Conservation (phyloP, 1,140 invertebrate species). For the Lordiphosa collinella region DNA sequence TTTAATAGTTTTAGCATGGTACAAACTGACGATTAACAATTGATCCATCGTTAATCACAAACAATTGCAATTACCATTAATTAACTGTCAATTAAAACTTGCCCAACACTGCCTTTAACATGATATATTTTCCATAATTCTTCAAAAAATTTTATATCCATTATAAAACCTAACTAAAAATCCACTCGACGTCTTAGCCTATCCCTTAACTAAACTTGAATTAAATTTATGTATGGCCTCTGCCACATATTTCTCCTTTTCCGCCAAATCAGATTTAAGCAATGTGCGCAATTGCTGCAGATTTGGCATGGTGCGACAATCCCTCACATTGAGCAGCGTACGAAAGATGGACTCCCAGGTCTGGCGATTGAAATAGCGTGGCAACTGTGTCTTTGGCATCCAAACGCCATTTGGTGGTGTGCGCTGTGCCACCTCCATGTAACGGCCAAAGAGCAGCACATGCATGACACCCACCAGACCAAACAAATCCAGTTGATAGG, state of each 20-base stretch:
- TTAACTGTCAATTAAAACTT: too few species aligned
- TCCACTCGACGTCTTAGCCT: too few species aligned
- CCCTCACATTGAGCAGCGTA: slow-evolving; percentile 85
- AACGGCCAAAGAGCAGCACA: slow-evolving; percentile 91
- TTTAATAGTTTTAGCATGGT: too few species aligned
- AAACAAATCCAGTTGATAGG: slow-evolving; percentile 94
- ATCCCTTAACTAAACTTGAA: not conserved
- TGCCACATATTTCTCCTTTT: slow-evolving; percentile 79
- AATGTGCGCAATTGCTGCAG: slow-evolving; percentile 83
- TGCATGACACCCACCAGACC: slow-evolving; percentile 92
- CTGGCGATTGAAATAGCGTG: slow-evolving; percentile 83
- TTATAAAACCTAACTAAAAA: too few species aligned
- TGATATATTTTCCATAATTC: too few species aligned
- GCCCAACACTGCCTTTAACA: too few species aligned
- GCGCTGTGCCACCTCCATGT: slow-evolving; percentile 89
- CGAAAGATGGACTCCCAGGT: slow-evolving; percentile 85
- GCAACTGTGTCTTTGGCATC: slow-evolving; percentile 68
- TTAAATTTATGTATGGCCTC: slow-evolving; percentile 56
- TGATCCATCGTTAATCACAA: too few species aligned
- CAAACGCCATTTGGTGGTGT: slow-evolving; percentile 34
- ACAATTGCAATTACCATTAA: too few species aligned
- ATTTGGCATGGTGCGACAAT: slow-evolving; percentile 85
- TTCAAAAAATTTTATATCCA: too few species aligned
- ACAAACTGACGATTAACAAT: too few species aligned
- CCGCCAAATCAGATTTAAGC: slow-evolving; percentile 82